Conservation (phyloP, 2,797 vertebrate genomes). For the Otolemur crassicaudatus region DNA sequence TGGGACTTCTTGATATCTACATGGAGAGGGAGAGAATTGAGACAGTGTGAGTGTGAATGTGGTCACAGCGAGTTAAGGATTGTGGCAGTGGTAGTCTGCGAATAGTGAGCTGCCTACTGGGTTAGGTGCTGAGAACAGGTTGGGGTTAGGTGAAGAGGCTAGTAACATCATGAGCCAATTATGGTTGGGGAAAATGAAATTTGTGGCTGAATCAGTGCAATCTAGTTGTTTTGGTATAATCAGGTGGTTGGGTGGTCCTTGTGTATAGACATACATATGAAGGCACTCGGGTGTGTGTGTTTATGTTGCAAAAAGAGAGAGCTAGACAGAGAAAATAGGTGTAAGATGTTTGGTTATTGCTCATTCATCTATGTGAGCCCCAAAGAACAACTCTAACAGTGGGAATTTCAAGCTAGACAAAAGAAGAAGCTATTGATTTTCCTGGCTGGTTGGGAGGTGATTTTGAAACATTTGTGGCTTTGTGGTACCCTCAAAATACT, state of each 20-base stretch:
- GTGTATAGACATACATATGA: background rate
- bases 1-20: background rate
- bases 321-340: background rate
- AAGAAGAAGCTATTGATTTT: background rate
- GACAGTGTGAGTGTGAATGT: background rate
- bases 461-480: background rate
- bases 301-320: background rate
- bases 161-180: background rate
- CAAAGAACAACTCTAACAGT: background rate
- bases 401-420: background rate
- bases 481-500: background rate
- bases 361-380: background rate
- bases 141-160: background rate
- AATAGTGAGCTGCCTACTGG: fast-evolving
- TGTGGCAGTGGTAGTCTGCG: background rate
- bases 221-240: background rate
- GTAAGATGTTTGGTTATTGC: background rate
- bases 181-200: background rate
- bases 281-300: background rate
- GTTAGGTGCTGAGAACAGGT: background rate
- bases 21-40: background rate
- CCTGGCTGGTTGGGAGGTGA: background rate
- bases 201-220: background rate
- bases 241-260: background rate
- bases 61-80: background rate